phyloP scores from a whole-genome alignment of 2,888 invertebrate species.

The Drosophila rubida region DNA sequence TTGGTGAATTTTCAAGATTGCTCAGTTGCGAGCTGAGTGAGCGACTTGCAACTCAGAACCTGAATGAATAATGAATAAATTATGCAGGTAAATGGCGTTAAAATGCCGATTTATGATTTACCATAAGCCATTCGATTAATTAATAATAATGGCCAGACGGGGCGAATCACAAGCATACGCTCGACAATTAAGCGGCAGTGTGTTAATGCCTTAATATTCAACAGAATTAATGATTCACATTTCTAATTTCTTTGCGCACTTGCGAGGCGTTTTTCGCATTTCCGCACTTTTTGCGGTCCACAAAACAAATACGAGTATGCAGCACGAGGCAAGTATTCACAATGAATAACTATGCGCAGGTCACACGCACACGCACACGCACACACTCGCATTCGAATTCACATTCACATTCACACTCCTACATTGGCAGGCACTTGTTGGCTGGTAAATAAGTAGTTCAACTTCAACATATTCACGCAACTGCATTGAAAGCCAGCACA shows the following conservation, averaged over 20 bases:
- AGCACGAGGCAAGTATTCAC: slow-evolving; percentile 23
- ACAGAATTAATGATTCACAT: neutral
- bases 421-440: slow-evolving; percentile 23
- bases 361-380: slow-evolving; percentile 10
- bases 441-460: slow-evolving; percentile 62
- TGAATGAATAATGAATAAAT: slow-evolving; percentile 40
- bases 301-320: slow-evolving; percentile 20
- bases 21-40: slow-evolving; percentile 20
- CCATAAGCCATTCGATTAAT: slow-evolving; percentile 23
- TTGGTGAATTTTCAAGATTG: slow-evolving; percentile 24
- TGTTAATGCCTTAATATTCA: no score
- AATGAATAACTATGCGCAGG: slow-evolving; percentile 34
- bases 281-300: slow-evolving; percentile 17
- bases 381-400: neutral
- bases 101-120: slow-evolving; percentile 10
- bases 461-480: slow-evolving; percentile 57
- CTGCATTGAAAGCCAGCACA: slow-evolving; percentile 56
- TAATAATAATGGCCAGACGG: neutral
- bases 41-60: slow-evolving; percentile 15
- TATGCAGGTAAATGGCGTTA: slow-evolving; percentile 28
- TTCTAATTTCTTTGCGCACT: slow-evolving; percentile 6
- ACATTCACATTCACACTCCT: slow-evolving; percentile 6
- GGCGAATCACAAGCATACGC: no score
- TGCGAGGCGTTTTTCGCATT: slow-evolving; percentile 27
- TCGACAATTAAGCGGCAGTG: no score